Evolutionary conservation across 1,140 invertebrate species (phyloP).

Genomic region (Atopsyche davidsoni): DNA sequence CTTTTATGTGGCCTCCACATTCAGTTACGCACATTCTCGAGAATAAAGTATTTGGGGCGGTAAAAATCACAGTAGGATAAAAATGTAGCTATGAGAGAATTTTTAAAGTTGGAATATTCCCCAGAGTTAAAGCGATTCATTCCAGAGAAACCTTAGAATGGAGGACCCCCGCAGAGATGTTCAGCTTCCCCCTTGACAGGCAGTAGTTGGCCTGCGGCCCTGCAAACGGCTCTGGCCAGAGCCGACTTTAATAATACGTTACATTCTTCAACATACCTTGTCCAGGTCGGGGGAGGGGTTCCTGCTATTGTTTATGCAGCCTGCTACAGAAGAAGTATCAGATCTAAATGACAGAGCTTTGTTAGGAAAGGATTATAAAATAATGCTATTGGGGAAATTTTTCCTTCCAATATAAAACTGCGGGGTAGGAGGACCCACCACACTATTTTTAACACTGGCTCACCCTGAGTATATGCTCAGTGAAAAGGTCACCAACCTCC

Average conservation of each 20-base stretch:
- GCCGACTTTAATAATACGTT: constrained; percentile 57
- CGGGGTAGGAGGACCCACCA: too few species aligned
- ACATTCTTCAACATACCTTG: constrained; percentile 68
- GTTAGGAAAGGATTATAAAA: too few species aligned
- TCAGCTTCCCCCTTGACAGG: constrained; percentile 71
- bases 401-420: too few species aligned
- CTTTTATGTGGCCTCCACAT: too few species aligned
- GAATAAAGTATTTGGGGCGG: constrained; percentile 65
- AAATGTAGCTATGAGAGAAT: constrained; percentile 68
- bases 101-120: constrained; percentile 73
- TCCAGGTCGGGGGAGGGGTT: constrained; percentile 54
- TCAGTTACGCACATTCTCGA: constrained; percentile 79
- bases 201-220: constrained; percentile 48
- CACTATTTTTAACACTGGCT: too few species aligned
- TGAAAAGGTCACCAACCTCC: too few species aligned
- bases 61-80: constrained; percentile 75
- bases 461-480: too few species aligned
- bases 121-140: constrained; percentile 75
- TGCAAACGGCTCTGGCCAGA: constrained; percentile 42
- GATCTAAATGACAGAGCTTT: too few species aligned
- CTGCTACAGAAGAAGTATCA: too few species aligned
- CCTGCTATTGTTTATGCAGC: too few species aligned
- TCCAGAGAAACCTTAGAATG: constrained; percentile 76
- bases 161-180: constrained; percentile 70
- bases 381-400: too few species aligned